Percentiles rank a stretch among this genome's conserved stretches.
Conservation (phyloP, 2,888 invertebrate species). For the Masnerella sp. region DNA sequence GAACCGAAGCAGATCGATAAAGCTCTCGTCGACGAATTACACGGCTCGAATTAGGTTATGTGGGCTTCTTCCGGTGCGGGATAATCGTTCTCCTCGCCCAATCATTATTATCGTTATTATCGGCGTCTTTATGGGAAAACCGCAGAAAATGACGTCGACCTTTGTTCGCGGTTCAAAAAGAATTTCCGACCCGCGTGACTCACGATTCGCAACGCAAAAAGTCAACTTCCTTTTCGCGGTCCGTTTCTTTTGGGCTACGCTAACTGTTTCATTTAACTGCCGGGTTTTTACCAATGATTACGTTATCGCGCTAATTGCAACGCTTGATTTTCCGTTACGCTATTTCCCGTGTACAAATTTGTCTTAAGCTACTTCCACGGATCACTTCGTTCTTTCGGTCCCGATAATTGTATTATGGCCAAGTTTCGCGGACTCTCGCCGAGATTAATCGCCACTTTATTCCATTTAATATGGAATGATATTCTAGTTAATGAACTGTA, state of each 20-base stretch:
- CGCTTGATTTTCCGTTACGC: neutral
- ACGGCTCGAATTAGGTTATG: slow-evolving; percentile 20
- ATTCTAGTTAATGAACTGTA: no score
- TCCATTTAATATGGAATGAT: no score
- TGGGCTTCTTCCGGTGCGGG: slow-evolving; percentile 16
- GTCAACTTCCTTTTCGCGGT: slow-evolving; percentile 16
- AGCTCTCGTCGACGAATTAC: slow-evolving; percentile 13
- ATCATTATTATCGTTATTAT: slow-evolving; percentile 20
- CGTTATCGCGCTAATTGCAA: slow-evolving; percentile 19
- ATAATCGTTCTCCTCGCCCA: slow-evolving; percentile 12
- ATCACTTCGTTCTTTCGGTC: no score
- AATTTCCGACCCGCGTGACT: slow-evolving; percentile 31
- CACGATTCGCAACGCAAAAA: slow-evolving; percentile 35
- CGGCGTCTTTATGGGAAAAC: slow-evolving; percentile 29
- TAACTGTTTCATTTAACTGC: slow-evolving; percentile 20
- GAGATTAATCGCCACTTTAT: no score
- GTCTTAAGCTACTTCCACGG: no score
- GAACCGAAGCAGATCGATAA: slow-evolving; percentile 20
- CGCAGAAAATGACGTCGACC: slow-evolving; percentile 27
- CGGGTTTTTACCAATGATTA: slow-evolving; percentile 3
- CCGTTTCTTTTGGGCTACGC: neutral
- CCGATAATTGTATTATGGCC: no score
- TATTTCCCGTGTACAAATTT: no score
- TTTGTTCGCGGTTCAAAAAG: slow-evolving; percentile 18
- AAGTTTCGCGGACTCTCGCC: slow-evolving; percentile 4